Evolutionary conservation across 2,113 vertebrate species (phyloP).

Genomic region (Eptesicus fuscus): DNA sequence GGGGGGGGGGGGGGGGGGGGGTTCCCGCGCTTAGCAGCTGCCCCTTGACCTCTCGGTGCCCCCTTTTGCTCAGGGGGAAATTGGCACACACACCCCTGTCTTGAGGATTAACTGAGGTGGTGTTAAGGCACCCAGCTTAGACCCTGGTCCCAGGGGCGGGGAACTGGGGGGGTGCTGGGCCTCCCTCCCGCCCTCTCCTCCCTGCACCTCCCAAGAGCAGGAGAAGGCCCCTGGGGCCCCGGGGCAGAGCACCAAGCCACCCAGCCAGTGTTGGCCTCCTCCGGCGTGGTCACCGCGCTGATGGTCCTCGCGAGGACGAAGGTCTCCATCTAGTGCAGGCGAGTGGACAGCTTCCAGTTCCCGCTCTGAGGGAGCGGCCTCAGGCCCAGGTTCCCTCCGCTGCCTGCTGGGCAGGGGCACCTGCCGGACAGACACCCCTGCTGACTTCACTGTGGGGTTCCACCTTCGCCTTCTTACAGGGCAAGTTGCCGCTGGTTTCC

Average conservation of each 20-base stretch:
- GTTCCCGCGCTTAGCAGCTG: neutral
- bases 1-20: fast-evolving
- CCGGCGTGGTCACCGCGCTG: neutral
- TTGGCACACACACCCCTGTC: fast-evolving
- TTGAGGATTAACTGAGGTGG: neutral
- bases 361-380: neutral
- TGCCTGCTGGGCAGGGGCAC: neutral
- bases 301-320: neutral
- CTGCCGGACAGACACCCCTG: neutral
- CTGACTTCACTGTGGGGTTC: neutral
- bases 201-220: neutral
- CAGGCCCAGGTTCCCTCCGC: neutral
- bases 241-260: too few relatives aligned
- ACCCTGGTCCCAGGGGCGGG: neutral
- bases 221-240: neutral
- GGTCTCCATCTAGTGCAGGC: fast-evolving
- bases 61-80: neutral
- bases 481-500: neutral
- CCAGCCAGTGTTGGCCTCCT: too few relatives aligned
- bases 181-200: too few relatives aligned
- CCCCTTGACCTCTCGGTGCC: neutral
- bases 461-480: neutral
- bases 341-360: neutral
- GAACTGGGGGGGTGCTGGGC: too few relatives aligned
- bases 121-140: neutral